Base-by-base conservation (phyloP, 2,888 invertebrate species). In the Lypha dubia region DNA sequence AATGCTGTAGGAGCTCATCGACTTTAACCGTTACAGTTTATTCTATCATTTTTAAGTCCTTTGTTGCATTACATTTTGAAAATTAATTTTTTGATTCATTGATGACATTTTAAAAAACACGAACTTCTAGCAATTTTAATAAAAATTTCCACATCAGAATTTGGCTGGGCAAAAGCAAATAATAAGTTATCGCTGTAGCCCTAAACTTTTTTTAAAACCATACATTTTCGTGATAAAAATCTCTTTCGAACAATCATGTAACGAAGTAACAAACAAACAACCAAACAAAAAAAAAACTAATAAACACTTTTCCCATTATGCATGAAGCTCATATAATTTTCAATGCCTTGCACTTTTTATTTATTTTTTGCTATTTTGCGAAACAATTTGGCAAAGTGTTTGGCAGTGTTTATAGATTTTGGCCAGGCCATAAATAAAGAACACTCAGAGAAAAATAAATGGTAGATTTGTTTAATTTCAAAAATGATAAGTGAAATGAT, bases 371-470 rank as follows among this genome's bases (percentile, higher is more conserved):
- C 13, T 46, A 13, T 56, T 76, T 80, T 51, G 5, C 62, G 0
- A 58, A n/a, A 51, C 70, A 84, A 84, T 84, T 84, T 84, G 81
- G 81, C 63, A 84, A 77, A 84, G 84, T 79, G 77, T 76, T 84
- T 68, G 63, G 49, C 60, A 56, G 56, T 70, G 68, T 53, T 68
- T 68, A 62, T 70, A 32, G 56, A 58, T 63, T 76, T 81, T 75
- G 75, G 75, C 60, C 58, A 65, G 81, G 56, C 58, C 24, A 74
- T 82, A 71, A 71, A 82, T 58, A 58, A 70, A 5, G 38, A 28
- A 76, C 81, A 71, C 81, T 22, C 46, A 20, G 20, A 17, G 6
- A 79, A 70, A n/a, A n/a, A n/a, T n/a, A n/a, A n/a, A n/a, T n/a
- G n/a, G n/a, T n/a, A n/a, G n/a, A n/a, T n/a, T n/a, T n/a, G n/a